phyloP scores from a whole-genome alignment of 2,888 invertebrate genomes.

The Eupithecia centaureata region DNA sequence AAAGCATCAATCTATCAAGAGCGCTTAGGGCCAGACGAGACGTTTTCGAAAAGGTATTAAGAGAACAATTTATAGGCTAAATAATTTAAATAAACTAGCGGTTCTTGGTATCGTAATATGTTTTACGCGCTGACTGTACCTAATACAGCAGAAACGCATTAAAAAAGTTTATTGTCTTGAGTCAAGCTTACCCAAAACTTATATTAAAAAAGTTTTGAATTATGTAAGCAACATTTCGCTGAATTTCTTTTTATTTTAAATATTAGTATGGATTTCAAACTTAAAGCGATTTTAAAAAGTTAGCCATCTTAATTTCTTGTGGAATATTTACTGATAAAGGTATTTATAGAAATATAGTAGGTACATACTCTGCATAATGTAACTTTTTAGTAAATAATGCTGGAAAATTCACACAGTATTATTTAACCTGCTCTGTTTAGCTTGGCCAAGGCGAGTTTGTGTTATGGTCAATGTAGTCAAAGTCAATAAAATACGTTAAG shows the following conservation, averaged over 20 bases:
- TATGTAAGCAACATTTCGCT: constrained; percentile 9
- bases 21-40: neutral
- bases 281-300: neutral
- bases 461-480: too few relatives aligned
- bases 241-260: neutral
- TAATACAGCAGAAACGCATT: neutral
- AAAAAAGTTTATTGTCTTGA: constrained; percentile 8
- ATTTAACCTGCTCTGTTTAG: too few relatives aligned
- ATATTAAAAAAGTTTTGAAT: constrained; percentile 14
- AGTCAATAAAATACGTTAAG: too few relatives aligned
- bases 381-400: too few relatives aligned
- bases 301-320: neutral
- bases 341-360: too few relatives aligned
- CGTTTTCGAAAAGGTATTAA: neutral
- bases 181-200: constrained; percentile 7
- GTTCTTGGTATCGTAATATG: neutral
- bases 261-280: neutral
- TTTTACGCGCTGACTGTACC: neutral
- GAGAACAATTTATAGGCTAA: too few relatives aligned
- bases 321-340: neutral
- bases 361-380: too few relatives aligned
- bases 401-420: too few relatives aligned
- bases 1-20: neutral
- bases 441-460: too few relatives aligned
- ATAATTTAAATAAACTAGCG: too few relatives aligned